Base-by-base conservation (phyloP, 2,888 invertebrate genomes). In the Drosophila merina region DNA sequence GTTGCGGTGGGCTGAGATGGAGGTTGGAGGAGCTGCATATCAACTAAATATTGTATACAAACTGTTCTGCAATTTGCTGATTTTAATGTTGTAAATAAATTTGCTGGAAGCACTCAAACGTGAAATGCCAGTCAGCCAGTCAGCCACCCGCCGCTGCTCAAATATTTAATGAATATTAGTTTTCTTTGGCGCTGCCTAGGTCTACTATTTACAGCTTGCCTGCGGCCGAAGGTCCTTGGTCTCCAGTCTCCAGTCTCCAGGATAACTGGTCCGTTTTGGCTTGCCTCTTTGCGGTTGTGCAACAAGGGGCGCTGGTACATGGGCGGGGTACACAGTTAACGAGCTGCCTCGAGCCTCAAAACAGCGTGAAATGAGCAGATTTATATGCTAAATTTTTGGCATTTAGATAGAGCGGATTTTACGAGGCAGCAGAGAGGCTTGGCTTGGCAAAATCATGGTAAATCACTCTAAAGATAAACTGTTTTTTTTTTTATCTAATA, bases 161-260 rank as follows among this genome's bases (percentile, higher is more conserved):
- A 83, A 82, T 85, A 85, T 85, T 82, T 77, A 77, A 79, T 82
- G 79, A 77, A 77, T 77, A 79, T 81, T 84, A 74, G 72, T 80
- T 82, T 69, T 76, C 57, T 63, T 58, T 68, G 49, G 51, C 48
- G 28, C 14, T 58, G 38, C 38, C 58, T 72, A 58, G 42, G 40
- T 57, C 36, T 48, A 33, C 44, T 55, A 57, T 58, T 66, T 49
- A 57, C 52, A 49, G 58, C 60, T 50, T 50, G 45, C 55, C 62
- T 31, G 8, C n/a, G 69, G 54, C 28, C 31, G 30, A 20, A 20
- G 26, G 33, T 45, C 47, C 45, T n/a, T 20, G 54, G 9, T 55
- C 62, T 26, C n/a, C 7, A 59, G 9, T 55, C 62, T 26, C n/a
- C 7, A 59, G 54, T 33, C n/a, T 20, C 10, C 31, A 20, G 12